A percentile compares a stretch with the other conserved stretches of the same genome.
These are phyloP conservation scores for Ypsolopha sequella DNA, from an alignment of 2,888 invertebrate genomes.

Conservation along the genomic window DNA sequence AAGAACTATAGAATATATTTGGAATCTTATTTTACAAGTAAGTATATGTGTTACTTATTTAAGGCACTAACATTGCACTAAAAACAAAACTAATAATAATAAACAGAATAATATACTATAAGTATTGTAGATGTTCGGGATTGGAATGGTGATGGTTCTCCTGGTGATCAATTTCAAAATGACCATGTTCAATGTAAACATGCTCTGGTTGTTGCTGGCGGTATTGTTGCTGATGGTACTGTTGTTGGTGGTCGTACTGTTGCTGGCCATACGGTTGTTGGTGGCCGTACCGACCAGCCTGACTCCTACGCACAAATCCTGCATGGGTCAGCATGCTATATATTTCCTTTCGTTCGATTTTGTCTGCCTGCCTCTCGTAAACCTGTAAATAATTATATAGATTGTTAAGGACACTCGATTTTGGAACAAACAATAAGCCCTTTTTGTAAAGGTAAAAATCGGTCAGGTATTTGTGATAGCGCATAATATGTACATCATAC, in stretches of 20 bases:
- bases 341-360: conserved; percentile 72
- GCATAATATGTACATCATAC: too few species aligned
- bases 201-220: background rate
- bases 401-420: background rate
- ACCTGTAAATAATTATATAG: conserved; percentile 47
- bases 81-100: too few species aligned
- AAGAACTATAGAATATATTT: too few species aligned
- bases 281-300: conserved; percentile 8
- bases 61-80: too few species aligned
- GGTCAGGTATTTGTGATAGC: too few species aligned
- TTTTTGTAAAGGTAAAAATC: too few species aligned
- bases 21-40: too few species aligned
- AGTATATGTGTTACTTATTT: too few species aligned
- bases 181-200: background rate
- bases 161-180: background rate
- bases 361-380: conserved; percentile 69
- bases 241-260: background rate
- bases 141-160: conserved; percentile 12
- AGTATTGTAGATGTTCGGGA: conserved; percentile 43
- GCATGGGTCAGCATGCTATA: conserved; percentile 76
- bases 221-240: background rate
- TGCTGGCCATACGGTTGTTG: background rate
- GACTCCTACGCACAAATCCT: conserved; percentile 61
- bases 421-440: background rate
- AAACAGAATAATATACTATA: too few species aligned